These are phyloP conservation scores for Himalopsyche anomala DNA, from an alignment of 2,888 invertebrate genomes.

Conservation along the genomic window DNA sequence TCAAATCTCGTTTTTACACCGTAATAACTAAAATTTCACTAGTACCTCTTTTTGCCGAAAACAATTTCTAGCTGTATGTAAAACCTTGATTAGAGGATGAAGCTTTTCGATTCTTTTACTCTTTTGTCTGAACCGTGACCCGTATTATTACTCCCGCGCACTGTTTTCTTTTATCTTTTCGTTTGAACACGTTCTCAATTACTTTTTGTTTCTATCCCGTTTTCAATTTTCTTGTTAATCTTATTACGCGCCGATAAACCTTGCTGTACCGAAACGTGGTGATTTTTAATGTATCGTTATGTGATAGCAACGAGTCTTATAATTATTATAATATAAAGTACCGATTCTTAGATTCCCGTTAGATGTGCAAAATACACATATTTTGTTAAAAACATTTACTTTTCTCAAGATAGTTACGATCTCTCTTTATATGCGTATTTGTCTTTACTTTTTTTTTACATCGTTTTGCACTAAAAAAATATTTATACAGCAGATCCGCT, in stretches of 20 bases:
- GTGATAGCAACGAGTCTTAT: no score
- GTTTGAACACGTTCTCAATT: conserved; percentile 29
- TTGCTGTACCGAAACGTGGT: neutral
- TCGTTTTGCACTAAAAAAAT: no score
- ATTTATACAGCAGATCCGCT: no score
- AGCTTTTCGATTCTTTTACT: conserved; percentile 13
- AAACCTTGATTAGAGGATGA: conserved; percentile 24
- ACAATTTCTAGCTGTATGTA: conserved; percentile 10
- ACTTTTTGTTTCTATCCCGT: conserved; percentile 10
- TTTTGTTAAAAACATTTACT: no score
- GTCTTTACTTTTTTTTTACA: no score
- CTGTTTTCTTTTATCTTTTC: conserved; percentile 34
- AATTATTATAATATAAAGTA: no score
- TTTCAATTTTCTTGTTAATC: conserved; percentile 18
- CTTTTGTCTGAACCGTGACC: conserved; percentile 32
- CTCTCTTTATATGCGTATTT: no score
- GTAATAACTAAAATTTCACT: neutral
- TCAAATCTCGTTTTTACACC: neutral
- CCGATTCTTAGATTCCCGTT: no score
- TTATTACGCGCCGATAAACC: neutral
- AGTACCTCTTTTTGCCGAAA: neutral
- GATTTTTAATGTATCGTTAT: neutral
- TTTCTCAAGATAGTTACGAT: no score
- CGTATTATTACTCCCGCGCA: neutral
- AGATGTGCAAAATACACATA: no score